A percentile compares a stretch with the other conserved stretches of the same genome.
These are phyloP conservation scores for Bombus confusus DNA, from an alignment of 1,140 invertebrate species.

Conservation along the genomic window DNA sequence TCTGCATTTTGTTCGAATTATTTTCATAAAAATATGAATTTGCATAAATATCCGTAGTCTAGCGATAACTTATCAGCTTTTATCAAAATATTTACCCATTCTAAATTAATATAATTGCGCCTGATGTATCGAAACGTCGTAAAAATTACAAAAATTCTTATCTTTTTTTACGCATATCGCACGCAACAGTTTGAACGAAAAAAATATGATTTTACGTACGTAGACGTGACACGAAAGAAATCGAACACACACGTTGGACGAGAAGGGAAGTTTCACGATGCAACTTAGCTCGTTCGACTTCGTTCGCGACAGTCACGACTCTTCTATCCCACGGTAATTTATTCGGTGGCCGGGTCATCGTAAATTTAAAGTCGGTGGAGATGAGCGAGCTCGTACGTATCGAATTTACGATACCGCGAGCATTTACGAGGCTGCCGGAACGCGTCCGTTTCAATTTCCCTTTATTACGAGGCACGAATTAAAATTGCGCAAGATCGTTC, in stretches of 20 bases:
- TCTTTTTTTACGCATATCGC: neutral
- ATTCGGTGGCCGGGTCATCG: slow-evolving; percentile 4
- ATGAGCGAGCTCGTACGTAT: slow-evolving; percentile 11
- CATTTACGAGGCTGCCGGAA: slow-evolving; percentile 1
- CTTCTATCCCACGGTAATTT: neutral
- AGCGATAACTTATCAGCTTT: too few species aligned
- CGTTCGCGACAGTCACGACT: neutral
- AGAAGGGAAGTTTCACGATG: neutral
- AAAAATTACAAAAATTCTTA: neutral
- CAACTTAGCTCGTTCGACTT: neutral
- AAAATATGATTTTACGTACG: neutral
- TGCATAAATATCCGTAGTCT: too few species aligned
- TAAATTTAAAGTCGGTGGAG: slow-evolving; percentile 38
- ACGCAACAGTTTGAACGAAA: neutral
- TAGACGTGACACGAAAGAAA: neutral
- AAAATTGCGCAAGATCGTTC: slow-evolving; percentile 8
- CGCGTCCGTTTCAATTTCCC: slow-evolving; percentile 31
- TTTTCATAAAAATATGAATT: too few species aligned
- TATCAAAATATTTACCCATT: neutral
- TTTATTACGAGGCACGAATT: slow-evolving; percentile 31
- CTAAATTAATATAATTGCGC: neutral
- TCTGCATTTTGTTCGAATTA: too few species aligned
- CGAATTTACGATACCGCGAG: slow-evolving; percentile 13
- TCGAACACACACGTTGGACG: neutral
- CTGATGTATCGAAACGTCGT: neutral